Conservation (phyloP, 2,888 invertebrate species). For the Mimachlamys varia region DNA sequence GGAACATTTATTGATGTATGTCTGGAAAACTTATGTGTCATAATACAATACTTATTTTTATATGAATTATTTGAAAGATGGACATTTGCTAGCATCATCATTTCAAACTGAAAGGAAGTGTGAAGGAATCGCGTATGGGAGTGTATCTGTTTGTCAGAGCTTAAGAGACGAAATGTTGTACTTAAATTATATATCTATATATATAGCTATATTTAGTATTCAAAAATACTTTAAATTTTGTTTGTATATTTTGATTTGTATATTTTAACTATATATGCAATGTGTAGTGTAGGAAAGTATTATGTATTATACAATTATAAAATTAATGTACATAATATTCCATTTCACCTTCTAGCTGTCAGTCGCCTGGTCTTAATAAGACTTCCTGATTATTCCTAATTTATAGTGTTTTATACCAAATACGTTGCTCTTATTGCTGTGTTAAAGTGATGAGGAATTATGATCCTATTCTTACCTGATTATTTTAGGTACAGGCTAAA, state of each 20-base stretch:
- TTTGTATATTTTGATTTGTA: constrained; percentile 33
- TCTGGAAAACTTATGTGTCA: background rate
- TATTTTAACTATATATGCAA: constrained; percentile 24
- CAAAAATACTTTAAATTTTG: constrained; percentile 31
- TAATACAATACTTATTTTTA: background rate
- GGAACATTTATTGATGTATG: background rate
- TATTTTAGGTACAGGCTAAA: too few relatives aligned
- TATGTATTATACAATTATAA: background rate
- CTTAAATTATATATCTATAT: constrained; percentile 20
- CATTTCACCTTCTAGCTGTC: background rate
- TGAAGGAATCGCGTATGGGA: background rate
- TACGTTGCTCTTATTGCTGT: background rate
- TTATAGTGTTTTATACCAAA: background rate
- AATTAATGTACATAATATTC: background rate
- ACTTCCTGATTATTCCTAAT: background rate
- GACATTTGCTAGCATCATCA: background rate
- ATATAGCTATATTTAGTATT: constrained; percentile 9
- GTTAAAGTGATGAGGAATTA: background rate
- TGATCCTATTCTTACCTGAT: too few relatives aligned
- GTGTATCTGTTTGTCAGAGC: background rate
- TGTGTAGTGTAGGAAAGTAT: constrained; percentile 6
- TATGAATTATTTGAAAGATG: constrained; percentile 10
- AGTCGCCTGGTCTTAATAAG: background rate
- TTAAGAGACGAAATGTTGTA: background rate
- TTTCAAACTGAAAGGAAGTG: background rate